These are phyloP conservation scores for Heliconius hewitsoni DNA, from an alignment of 1,140 invertebrate genomes.

Conservation along the genomic window DNA sequence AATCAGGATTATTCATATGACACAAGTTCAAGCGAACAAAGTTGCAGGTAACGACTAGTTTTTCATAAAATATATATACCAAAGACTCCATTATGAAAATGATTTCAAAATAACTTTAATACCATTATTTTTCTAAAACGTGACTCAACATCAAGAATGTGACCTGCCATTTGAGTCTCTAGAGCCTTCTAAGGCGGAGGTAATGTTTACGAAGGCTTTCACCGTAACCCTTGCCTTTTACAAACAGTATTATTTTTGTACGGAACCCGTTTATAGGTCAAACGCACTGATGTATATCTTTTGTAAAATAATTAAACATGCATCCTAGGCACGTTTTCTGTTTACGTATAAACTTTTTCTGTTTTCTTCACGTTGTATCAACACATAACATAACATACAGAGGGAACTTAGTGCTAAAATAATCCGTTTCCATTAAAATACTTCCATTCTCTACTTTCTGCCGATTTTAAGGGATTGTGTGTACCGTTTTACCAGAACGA, in stretches of 20 bases:
- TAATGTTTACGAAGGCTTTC: conserved; percentile 44
- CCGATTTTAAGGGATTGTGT: no score
- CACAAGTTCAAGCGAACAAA: no score
- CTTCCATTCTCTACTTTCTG: no score
- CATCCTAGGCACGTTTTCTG: conserved; percentile 7
- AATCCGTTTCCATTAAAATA: no score
- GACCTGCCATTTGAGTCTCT: conserved; percentile 26
- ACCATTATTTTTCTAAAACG: conserved; percentile 5
- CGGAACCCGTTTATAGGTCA: conserved; percentile 25
- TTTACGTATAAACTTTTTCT: not conserved
- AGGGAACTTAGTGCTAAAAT: no score
- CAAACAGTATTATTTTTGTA: conserved; percentile 28
- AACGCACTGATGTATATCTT: conserved; percentile 16
- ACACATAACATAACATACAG: no score
- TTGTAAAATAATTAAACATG: conserved; percentile 30
- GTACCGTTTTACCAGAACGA: no score
- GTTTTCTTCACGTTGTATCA: no score
- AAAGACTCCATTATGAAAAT: not conserved
- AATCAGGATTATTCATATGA: no score
- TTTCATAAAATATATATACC: no score
- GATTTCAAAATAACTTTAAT: not conserved
- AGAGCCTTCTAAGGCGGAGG: conserved; percentile 29
- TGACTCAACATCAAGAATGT: conserved; percentile 10
- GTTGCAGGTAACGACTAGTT: no score
- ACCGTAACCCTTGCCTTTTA: conserved; percentile 40